Base-by-base conservation (phyloP, 2,797 vertebrate genomes). In the Sebastolobus altivelis region DNA sequence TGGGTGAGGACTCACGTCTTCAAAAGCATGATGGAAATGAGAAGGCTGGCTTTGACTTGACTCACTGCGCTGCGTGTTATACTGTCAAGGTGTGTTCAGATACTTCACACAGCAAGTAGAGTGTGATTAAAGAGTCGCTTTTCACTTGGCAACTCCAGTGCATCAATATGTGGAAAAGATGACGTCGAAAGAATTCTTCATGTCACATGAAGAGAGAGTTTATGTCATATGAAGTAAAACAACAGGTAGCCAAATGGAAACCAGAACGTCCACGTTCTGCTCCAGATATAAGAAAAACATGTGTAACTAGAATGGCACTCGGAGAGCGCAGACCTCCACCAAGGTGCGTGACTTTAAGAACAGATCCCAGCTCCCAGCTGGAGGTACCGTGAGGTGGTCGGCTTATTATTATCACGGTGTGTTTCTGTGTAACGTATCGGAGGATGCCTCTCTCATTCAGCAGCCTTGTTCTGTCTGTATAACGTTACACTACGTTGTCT, bases 21-120 rank as follows among this genome's bases (percentile, higher is more conserved):
- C 71, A 83, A 80, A 88, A 74, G 80, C 67, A 40, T 65, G 40
- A 52, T 74, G 81, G 65, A 71, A 79, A 63, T 69, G 60, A 72
- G 65, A 38, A 22, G 33, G n/a, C 65, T 79, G 46, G 8, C 75
- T 66, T 54, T 59, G 66, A 72, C 58, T 72, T 13, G 14, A 76
- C 56, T 73, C 63, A 75, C 56, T 56, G 49, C 2, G 1, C 22
- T 35, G 38, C 43, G 22, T 73, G 75, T 66, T 60, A 12, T 22
- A 11, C 61, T 40, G 38, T 63, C 58, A 33, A 60, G 37, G 65
- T 52, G 58, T 59, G 18, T 55, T 66, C 52, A 38, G 18, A 65
- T 46, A 59, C 12, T 66, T 46, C 27, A 58, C 37, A 54, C 7
- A 74, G 46, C 43, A 31, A 61, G 31, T 10, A 20, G 35, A 72